Percentiles rank a stretch among this genome's conserved stretches.
These are phyloP conservation scores for Psilopogon haemacephalus DNA, from an alignment of 2,113 vertebrate genomes.

Conservation along the genomic window DNA sequence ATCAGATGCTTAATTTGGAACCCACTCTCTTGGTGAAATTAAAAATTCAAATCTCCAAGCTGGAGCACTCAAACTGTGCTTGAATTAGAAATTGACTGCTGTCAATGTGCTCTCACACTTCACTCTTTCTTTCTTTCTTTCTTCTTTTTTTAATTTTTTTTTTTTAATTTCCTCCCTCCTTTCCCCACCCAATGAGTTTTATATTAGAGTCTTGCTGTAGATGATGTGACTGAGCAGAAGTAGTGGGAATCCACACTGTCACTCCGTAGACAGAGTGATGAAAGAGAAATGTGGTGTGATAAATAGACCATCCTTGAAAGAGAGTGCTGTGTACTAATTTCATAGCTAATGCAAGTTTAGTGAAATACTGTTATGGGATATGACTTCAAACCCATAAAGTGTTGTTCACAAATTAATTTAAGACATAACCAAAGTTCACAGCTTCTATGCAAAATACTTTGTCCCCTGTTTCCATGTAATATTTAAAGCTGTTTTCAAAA, in stretches of 20 bases:
- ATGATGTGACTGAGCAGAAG: conserved; percentile 60
- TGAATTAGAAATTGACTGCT: conserved; percentile 71
- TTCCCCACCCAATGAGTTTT: not conserved
- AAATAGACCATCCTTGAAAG: conserved; percentile 31
- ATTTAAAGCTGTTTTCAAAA: not conserved
- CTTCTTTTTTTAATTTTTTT: not conserved
- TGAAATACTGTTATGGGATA: not conserved
- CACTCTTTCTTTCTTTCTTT: not conserved
- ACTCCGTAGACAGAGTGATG: conserved; percentile 51
- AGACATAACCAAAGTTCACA: not conserved
- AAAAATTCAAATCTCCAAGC: conserved; percentile 67
- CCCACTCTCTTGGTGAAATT: conserved; percentile 60
- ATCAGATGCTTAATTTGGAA: conserved; percentile 70
- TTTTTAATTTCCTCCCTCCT: not conserved
- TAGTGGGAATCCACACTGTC: conserved; percentile 53
- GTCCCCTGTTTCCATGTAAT: not conserved
- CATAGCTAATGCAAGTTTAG: not conserved
- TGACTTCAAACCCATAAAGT: not conserved
- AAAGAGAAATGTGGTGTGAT: conserved; percentile 53
- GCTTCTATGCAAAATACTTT: not conserved
- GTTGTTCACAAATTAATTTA: not conserved
- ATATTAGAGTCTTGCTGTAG: conserved; percentile 34
- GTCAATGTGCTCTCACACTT: conserved; percentile 63
- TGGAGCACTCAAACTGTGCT: conserved; percentile 66
- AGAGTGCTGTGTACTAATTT: conserved; percentile 19